phyloP scores from a whole-genome alignment of 2,113 vertebrate genomes.

The Buteo buteo region DNA sequence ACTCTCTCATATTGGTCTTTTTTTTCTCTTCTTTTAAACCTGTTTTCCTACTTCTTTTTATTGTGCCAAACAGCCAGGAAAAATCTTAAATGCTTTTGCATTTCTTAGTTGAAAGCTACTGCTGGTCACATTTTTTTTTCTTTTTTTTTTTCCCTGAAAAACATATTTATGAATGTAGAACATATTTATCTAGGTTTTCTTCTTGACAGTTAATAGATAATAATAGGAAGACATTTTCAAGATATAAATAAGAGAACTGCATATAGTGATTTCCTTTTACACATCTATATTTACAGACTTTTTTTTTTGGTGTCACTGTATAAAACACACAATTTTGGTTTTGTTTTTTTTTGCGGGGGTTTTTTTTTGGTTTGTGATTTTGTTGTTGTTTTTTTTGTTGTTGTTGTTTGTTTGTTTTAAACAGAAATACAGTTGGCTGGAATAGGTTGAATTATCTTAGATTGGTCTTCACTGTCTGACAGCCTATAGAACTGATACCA shows the following conservation, averaged over 20 bases:
- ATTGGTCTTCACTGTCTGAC: not conserved
- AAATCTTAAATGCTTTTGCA: not conserved
- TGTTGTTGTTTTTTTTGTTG: not conserved
- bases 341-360: too few species aligned
- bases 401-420: not conserved
- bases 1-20: not conserved
- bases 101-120: slow-evolving; percentile 57
- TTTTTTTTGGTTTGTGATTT: not conserved
- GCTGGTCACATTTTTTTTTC: slow-evolving; percentile 29
- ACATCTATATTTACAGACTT: not conserved
- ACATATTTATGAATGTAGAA: slow-evolving; percentile 67
- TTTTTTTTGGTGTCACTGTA: not conserved
- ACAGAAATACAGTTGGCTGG: not conserved
- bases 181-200: slow-evolving; percentile 62
- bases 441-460: slow-evolving; percentile 14
- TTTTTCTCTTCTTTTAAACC: not conserved
- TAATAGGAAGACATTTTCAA: slow-evolving; percentile 41
- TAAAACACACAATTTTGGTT: not conserved
- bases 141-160: slow-evolving; percentile 9
- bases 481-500: not conserved
- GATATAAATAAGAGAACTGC: slow-evolving; percentile 53
- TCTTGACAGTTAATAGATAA: slow-evolving; percentile 70
- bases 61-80: not conserved
- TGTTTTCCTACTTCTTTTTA: slow-evolving; percentile 37
- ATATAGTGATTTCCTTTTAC: not conserved